A percentile compares a stretch with the other conserved stretches of the same genome.
Conservation (phyloP, 2,113 vertebrate genomes). For the Brevimyrus niger region DNA sequence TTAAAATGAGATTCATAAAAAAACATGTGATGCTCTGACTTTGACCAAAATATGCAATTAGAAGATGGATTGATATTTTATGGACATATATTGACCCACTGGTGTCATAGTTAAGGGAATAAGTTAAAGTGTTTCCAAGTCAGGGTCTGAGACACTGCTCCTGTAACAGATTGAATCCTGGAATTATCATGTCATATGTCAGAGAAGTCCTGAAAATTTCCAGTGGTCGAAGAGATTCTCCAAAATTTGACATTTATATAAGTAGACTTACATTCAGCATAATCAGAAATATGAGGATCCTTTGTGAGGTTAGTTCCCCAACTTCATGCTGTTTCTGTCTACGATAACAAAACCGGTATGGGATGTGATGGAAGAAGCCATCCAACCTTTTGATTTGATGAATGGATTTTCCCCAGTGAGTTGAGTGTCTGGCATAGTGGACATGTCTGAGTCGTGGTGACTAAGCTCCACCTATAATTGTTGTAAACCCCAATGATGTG, state of each 20-base stretch:
- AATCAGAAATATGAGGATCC: neutral
- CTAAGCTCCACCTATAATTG: neutral
- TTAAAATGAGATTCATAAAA: neutral
- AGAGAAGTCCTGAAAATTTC: neutral
- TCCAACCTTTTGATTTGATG: conserved; percentile 10
- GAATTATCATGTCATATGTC: neutral
- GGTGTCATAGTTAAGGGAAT: neutral
- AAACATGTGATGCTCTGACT: neutral
- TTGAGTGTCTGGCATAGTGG: neutral
- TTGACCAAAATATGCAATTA: neutral
- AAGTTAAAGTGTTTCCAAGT: neutral
- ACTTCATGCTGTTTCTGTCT: neutral
- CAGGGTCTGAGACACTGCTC: neutral
- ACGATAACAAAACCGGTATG: neutral
- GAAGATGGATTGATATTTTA: neutral
- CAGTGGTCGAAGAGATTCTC: neutral
- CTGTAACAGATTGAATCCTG: neutral
- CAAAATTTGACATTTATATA: neutral
- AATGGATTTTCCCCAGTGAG: conserved; percentile 19
- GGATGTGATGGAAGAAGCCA: neutral
- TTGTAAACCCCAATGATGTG: neutral
- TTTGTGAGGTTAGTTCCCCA: neutral
- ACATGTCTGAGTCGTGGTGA: neutral
- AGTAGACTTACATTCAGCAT: neutral
- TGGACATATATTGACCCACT: neutral